Base-by-base conservation (phyloP, 2,888 invertebrate genomes). In the Allygus modestus region DNA sequence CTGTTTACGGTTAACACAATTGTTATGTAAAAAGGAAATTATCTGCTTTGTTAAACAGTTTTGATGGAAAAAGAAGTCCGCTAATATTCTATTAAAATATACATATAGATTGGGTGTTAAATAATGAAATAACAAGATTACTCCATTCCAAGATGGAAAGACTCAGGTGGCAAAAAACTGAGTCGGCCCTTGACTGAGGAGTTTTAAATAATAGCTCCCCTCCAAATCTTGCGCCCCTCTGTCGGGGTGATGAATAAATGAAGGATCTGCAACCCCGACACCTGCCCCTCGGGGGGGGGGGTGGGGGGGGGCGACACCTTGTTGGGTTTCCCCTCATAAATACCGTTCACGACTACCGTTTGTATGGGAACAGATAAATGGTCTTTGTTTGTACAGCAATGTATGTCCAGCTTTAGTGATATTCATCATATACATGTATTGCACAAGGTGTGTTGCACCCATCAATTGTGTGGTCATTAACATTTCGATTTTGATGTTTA, bases 61-160 rank as follows among this genome's bases (percentile, higher is more conserved):
- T 51, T 26, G 26, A 17, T 17, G 28, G 51, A 28, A 77, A 46
- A 73, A 37, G 43, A 46, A 15, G 26, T 9, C 41, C 28, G 15
- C 26, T 20, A 43, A 46, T 23, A 77, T 51, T 28, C 46, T 51
- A 77, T 77, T 77, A 77, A 77, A 77, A 77, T 77, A 77, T 77
- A 77, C 77, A 77, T 77, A 77, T 77, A 77, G 77, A 77, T 77
- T 77, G 77, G 51, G 26, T 31, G 46, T 77, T 77, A 12, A 77
- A 77, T 77, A 46, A 77, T 77, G 37, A 46, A 77, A 77, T 43
- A 46, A 77, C 77, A 77, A 20, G 77, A 26, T 77, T 26, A 77
- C 77, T 77, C 77, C 43, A 77, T 77, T 77, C 77, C 51, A 77
- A 77, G 77, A 77, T 77, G 77, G 77, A 77, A 77, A 51, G 77